A percentile compares a stretch with the other conserved stretches of the same genome.
These are phyloP conservation scores for Colius striatus DNA, from an alignment of 2,113 vertebrate genomes.

Conservation along the genomic window DNA sequence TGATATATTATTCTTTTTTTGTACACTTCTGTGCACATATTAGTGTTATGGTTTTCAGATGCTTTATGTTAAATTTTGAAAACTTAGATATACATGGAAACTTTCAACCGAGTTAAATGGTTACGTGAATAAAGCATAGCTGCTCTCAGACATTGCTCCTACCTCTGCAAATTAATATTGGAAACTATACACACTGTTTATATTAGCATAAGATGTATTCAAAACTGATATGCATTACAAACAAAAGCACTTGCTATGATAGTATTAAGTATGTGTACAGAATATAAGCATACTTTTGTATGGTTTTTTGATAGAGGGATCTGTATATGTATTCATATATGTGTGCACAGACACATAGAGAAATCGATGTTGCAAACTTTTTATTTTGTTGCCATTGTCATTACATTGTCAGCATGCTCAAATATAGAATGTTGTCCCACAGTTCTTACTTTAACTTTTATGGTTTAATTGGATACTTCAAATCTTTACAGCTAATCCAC, in stretches of 20 bases:
- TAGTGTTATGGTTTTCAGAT: background rate
- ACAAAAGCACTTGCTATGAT: background rate
- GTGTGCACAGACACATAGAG: background rate
- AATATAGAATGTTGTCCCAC: background rate
- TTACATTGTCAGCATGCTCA: background rate
- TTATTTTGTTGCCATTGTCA: background rate
- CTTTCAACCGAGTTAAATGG: constrained; percentile 7
- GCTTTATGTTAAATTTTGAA: constrained; percentile 12
- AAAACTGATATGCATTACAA: background rate
- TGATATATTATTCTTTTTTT: background rate
- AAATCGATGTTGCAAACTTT: background rate
- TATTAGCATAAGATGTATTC: constrained; percentile 6
- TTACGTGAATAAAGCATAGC: background rate
- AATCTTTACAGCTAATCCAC: background rate
- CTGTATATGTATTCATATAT: background rate
- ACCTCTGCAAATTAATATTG: background rate
- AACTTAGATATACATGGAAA: background rate
- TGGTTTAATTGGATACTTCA: constrained; percentile 5
- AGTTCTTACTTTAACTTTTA: background rate
- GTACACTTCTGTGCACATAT: background rate
- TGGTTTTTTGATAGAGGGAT: background rate
- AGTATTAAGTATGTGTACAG: background rate
- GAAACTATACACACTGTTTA: background rate
- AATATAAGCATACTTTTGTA: background rate
- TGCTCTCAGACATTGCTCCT: background rate